These are phyloP conservation scores for Habropoda laboriosa DNA, from an alignment of 1,140 invertebrate genomes.

Conservation along the genomic window DNA sequence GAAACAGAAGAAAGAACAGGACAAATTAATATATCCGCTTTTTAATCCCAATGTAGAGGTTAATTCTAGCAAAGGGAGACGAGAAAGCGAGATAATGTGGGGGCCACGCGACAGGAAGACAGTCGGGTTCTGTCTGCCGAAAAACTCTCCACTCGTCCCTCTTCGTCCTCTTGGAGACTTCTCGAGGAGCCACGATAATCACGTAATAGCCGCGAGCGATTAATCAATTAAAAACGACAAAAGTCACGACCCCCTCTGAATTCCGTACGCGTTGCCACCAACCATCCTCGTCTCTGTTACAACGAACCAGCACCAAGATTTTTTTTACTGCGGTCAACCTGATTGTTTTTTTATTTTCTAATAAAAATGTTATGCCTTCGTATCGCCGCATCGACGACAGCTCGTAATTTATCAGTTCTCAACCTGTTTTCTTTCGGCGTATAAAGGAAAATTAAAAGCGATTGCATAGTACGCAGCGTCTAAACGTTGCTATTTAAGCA, in stretches of 20 bases:
- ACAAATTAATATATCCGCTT: constrained; percentile 82
- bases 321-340: neutral
- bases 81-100: constrained; percentile 75
- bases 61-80: constrained; percentile 77
- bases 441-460: no score
- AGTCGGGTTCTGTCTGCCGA: constrained; percentile 51
- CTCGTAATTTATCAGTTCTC: no score
- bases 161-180: constrained; percentile 25
- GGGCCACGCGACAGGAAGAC: constrained; percentile 80
- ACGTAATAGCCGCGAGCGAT: constrained; percentile 73
- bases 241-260: constrained; percentile 70
- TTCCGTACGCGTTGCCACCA: constrained; percentile 52
- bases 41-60: constrained; percentile 82
- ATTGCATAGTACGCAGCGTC: no score
- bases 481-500: no score
- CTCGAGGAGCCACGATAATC: constrained; percentile 71
- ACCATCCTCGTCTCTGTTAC: constrained; percentile 27
- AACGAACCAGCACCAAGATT: constrained; percentile 39
- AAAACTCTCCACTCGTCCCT: constrained; percentile 4
- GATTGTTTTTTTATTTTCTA: neutral
- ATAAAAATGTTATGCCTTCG: neutral
- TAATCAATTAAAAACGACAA: constrained; percentile 74
- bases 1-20: constrained; percentile 33
- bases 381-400: neutral
- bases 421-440: no score